phyloP scores from a whole-genome alignment of 2,888 invertebrate species.

The Drosophila prostipennis region DNA sequence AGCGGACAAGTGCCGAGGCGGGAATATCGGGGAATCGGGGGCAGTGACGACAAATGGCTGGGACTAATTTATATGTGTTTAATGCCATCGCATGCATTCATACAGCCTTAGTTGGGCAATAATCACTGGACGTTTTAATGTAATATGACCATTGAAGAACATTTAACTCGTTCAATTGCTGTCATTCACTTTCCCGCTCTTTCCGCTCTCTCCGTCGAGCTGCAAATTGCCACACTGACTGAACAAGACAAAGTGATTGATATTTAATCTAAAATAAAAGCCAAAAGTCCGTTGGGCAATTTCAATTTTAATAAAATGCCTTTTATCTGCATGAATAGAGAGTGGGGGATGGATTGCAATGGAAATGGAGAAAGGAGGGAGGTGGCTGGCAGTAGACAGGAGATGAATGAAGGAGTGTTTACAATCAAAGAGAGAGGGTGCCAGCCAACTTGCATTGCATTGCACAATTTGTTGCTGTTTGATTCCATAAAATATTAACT shows the following conservation, averaged over 20 bases:
- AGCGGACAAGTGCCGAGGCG: conserved; percentile 8
- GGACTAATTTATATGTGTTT: conserved; percentile 54
- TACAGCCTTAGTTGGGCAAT: conserved; percentile 24
- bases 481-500: conserved; percentile 78
- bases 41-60: conserved; percentile 40
- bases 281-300: conserved; percentile 41
- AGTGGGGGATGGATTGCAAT: conserved; percentile 7
- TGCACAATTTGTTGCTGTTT: conserved; percentile 77
- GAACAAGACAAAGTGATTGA: conserved; percentile 63
- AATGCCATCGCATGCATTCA: conserved; percentile 18
- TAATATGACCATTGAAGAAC: conserved; percentile 39
- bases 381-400: background rate
- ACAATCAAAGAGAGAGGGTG: conserved; percentile 17
- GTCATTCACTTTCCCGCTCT: conserved; percentile 26
- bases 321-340: conserved; percentile 30
- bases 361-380: background rate
- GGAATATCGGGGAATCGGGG: background rate
- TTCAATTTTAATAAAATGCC: conserved; percentile 57
- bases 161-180: conserved; percentile 50
- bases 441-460: conserved; percentile 56
- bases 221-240: conserved; percentile 31
- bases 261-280: conserved; percentile 67
- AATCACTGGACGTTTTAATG: conserved; percentile 32
- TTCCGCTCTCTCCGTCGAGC: background rate
- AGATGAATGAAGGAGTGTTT: conserved; percentile 31